Conservation (phyloP, 2,888 invertebrate genomes). For the Taphrorychus bicolor region DNA sequence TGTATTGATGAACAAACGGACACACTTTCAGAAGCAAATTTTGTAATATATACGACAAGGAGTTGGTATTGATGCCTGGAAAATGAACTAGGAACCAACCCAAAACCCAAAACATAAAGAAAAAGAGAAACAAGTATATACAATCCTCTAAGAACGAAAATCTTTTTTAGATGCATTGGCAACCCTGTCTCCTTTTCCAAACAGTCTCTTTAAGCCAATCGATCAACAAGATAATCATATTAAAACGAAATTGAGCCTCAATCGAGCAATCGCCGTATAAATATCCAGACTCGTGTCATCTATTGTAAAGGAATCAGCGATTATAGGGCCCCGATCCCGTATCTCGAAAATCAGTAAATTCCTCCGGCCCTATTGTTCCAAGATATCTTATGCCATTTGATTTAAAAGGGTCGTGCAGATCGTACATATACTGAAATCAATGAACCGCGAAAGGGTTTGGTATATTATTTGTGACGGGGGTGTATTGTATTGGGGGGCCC, state of each 20-base stretch:
- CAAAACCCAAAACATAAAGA: no score
- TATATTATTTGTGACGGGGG: constrained; percentile 24
- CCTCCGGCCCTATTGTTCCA: constrained; percentile 22
- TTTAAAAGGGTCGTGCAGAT: constrained; percentile 23
- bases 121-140: no score
- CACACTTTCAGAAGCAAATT: no score
- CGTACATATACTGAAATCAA: constrained; percentile 27
- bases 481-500: constrained; percentile 21
- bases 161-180: no score
- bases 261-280: neutral
- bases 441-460: constrained; percentile 26
- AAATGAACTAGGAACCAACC: no score
- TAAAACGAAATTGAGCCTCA: neutral
- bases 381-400: constrained; percentile 29
- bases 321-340: neutral
- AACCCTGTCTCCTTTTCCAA: no score
- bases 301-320: neutral
- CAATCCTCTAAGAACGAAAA: no score
- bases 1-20: no score
- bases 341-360: constrained; percentile 27
- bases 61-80: no score
- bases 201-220: no score
- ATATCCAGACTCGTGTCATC: neutral
- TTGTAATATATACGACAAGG: no score
- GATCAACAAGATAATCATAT: no score